Percentiles rank a stretch among this genome's conserved stretches.
These are phyloP conservation scores for Cryptoprocta ferox DNA, from an alignment of 2,797 vertebrate species.

Conservation along the genomic window DNA sequence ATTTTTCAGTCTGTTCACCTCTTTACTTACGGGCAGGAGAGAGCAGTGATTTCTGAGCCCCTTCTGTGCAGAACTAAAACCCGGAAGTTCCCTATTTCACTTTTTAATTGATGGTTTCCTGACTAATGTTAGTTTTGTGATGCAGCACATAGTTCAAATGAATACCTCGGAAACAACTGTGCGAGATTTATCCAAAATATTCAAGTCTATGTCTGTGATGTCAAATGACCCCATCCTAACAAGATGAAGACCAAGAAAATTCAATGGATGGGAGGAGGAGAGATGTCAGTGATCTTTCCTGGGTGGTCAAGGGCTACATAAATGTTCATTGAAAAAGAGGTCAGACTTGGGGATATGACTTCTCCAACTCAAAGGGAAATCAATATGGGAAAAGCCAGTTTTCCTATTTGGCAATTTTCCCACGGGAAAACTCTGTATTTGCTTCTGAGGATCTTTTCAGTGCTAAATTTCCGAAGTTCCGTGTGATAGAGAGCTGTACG, in stretches of 20 bases:
- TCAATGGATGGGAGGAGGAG: neutral
- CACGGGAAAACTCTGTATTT: neutral
- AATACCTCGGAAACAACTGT: conserved; percentile 12
- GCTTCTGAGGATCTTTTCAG: neutral
- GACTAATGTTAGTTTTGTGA: neutral
- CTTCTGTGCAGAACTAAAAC: neutral
- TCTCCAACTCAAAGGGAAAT: conserved; percentile 19
- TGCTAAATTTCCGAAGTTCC: conserved; percentile 31
- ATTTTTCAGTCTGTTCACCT: neutral
- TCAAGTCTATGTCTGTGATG: conserved; percentile 2
- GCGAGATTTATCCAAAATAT: neutral
- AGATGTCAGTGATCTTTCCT: neutral
- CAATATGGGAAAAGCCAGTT: neutral
- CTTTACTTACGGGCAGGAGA: neutral
- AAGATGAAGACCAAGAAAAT: neutral
- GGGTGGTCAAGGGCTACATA: neutral
- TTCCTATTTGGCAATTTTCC: neutral
- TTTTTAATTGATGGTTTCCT: conserved; percentile 15
- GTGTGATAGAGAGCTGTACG: conserved; percentile 13
- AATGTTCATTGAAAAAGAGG: neutral
- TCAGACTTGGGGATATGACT: neutral
- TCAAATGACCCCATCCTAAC: neutral
- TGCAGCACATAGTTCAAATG: neutral
- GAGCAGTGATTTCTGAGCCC: neutral
- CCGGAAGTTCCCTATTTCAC: neutral